Evolutionary conservation across 2,113 vertebrate species (phyloP).

Genomic region (Dermatemys mawii): DNA sequence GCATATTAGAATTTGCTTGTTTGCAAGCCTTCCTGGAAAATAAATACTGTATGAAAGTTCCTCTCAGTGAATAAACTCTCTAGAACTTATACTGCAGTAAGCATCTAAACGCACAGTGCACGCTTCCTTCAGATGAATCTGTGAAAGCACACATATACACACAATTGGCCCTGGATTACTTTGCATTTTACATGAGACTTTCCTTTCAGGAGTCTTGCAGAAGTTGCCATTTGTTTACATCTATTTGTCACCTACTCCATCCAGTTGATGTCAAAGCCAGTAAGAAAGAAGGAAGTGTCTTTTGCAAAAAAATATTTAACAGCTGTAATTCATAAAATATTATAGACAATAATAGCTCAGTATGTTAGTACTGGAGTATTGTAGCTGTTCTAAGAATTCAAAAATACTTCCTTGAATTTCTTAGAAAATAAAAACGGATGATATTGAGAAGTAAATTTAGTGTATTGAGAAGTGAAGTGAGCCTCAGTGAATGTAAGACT

Average conservation of each 20-base stretch:
- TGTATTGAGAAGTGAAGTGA: background rate
- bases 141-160: background rate
- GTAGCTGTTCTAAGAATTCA: background rate
- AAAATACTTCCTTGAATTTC: background rate
- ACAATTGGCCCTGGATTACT: background rate
- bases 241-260: background rate
- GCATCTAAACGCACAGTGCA: background rate
- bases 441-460: background rate
- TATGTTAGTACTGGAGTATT: background rate
- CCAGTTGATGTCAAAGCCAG: constrained; percentile 42
- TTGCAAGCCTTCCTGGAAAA: background rate
- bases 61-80: background rate
- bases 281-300: constrained; percentile 26
- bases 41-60: background rate
- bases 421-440: constrained; percentile 23
- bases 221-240: constrained; percentile 44
- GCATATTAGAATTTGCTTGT: constrained; percentile 30
- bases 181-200: constrained; percentile 29
- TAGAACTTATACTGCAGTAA: background rate
- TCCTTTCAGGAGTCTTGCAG: constrained; percentile 6
- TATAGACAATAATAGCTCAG: background rate
- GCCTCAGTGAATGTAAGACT: background rate
- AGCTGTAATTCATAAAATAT: background rate
- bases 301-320: constrained; percentile 35
- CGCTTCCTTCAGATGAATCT: background rate